phyloP scores from a whole-genome alignment of 2,888 invertebrate genomes.

The Xestobium rufovillosum region DNA sequence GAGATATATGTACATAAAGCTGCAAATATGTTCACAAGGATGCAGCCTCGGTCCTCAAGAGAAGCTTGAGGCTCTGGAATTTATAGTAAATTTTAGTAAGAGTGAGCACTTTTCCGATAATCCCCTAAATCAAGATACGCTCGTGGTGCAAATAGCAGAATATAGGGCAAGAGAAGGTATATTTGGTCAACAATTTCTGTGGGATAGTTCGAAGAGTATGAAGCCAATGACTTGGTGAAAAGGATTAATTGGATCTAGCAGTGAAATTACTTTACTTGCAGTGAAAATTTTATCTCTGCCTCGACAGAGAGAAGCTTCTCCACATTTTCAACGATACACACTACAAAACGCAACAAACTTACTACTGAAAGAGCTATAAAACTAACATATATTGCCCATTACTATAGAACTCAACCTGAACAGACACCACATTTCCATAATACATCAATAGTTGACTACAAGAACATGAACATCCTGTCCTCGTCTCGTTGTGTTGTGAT shows the following conservation, averaged over 20 bases:
- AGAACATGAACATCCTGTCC: too few species aligned
- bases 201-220: conserved; percentile 7
- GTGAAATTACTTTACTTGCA: conserved; percentile 7
- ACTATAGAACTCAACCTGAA: conserved; percentile 6
- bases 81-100: neutral
- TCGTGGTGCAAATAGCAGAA: neutral
- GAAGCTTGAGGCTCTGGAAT: neutral
- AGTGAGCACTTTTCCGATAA: neutral
- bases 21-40: conserved; percentile 10
- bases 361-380: conserved; percentile 10
- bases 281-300: conserved; percentile 12
- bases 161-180: conserved; percentile 6
- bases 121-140: neutral
- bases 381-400: conserved; percentile 11
- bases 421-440: too few species aligned
- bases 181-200: conserved; percentile 9
- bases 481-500: too few species aligned
- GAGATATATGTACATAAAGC: conserved; percentile 11
- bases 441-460: too few species aligned
- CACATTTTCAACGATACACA: conserved; percentile 8
- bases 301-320: conserved; percentile 6
- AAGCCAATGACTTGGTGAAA: conserved; percentile 9
- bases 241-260: conserved; percentile 10
- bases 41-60: conserved; percentile 10
- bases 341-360: conserved; percentile 8